Conservation (phyloP, 2,797 vertebrate species). For the Phalloptychus januarius region DNA sequence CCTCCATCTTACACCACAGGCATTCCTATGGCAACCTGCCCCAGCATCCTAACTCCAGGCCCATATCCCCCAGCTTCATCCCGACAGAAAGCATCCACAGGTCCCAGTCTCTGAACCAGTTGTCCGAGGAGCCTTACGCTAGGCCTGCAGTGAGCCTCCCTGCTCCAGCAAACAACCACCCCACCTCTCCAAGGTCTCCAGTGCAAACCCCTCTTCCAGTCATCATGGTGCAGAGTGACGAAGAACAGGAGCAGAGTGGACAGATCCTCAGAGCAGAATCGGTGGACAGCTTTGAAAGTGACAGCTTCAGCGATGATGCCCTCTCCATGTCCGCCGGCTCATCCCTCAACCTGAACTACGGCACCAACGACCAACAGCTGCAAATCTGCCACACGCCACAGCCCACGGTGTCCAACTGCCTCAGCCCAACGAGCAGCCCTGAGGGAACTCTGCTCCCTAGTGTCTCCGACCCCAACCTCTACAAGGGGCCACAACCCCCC, state of each 20-base stretch:
- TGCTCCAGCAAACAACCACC: fast-evolving
- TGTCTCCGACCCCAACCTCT: slow-evolving; percentile 68
- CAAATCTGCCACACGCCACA: slow-evolving; percentile 47
- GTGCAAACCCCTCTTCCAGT: slow-evolving; percentile 20
- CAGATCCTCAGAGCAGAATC: background rate
- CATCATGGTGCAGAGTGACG: slow-evolving; percentile 50
- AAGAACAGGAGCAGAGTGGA: background rate
- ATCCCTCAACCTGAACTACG: slow-evolving; percentile 12
- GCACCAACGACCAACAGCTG: slow-evolving; percentile 2
- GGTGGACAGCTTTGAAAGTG: slow-evolving; percentile 42
- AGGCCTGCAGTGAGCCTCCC: background rate
- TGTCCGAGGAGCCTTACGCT: background rate
- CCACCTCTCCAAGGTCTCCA: fast-evolving
- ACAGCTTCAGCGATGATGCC: slow-evolving; percentile 56
- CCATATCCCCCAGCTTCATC: background rate
- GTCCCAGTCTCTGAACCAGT: slow-evolving; percentile 55
- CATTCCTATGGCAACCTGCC: slow-evolving; percentile 63
- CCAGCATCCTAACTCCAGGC: background rate
- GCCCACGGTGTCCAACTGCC: background rate
- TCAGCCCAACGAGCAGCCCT: slow-evolving; percentile 9
- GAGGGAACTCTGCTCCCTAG: slow-evolving; percentile 39
- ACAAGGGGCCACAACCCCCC: slow-evolving; percentile 67
- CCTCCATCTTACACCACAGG: slow-evolving; percentile 41
- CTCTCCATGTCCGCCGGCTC: slow-evolving; percentile 19
- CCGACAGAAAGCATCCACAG: slow-evolving; percentile 14